phyloP scores from a whole-genome alignment of 1,140 invertebrate genomes.

The Manduca sexta region DNA sequence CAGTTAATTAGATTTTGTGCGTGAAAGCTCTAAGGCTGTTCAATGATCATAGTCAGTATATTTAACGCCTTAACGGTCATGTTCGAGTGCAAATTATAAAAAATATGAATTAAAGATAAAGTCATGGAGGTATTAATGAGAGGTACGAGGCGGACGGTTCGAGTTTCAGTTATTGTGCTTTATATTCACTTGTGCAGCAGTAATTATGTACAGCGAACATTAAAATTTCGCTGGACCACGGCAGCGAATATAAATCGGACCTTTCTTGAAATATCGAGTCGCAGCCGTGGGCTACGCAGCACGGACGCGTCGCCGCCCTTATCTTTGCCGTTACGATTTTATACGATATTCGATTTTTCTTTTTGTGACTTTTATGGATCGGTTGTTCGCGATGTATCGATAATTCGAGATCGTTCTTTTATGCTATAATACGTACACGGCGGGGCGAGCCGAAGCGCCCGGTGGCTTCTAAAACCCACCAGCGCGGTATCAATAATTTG shows the following conservation, averaged over 20 bases:
- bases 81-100: too few relatives aligned
- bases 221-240: slow-evolving; percentile 51
- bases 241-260: slow-evolving; percentile 63
- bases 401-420: slow-evolving; percentile 58
- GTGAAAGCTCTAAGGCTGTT: too few relatives aligned
- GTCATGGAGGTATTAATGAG: too few relatives aligned
- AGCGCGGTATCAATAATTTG: slow-evolving; percentile 9
- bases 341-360: slow-evolving; percentile 64
- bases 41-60: too few relatives aligned
- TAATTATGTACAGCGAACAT: slow-evolving; percentile 62
- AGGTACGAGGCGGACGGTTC: too few relatives aligned
- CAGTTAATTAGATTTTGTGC: too few relatives aligned
- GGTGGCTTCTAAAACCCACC: slow-evolving; percentile 13
- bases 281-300: slow-evolving; percentile 59
- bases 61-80: too few relatives aligned
- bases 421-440: slow-evolving; percentile 47
- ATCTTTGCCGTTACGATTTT: slow-evolving; percentile 65
- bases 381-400: slow-evolving; percentile 59
- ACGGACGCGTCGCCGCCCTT: slow-evolving; percentile 54
- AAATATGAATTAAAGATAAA: too few relatives aligned
- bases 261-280: slow-evolving; percentile 66
- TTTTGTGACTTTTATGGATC: slow-evolving; percentile 67
- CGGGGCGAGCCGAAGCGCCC: slow-evolving; percentile 7
- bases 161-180: slow-evolving; percentile 5
- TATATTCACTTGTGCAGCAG: slow-evolving; percentile 40